Evolutionary conservation across 2,113 vertebrate genomes (phyloP).

Genomic region (Catharus minimus): DNA sequence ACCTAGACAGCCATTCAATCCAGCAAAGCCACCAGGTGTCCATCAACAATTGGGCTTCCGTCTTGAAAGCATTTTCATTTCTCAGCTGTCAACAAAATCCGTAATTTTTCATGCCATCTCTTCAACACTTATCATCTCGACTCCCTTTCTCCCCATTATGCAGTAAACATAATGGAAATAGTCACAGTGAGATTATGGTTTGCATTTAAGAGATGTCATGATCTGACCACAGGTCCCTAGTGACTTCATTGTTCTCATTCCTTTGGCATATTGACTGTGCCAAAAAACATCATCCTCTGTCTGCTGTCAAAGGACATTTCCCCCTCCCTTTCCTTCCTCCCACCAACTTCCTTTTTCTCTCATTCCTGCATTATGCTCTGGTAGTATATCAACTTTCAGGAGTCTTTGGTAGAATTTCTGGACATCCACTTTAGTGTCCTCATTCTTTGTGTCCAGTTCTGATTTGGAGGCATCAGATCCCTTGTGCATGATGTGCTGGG

Average conservation of each 20-base stretch:
- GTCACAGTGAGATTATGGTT: background rate
- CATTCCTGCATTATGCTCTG: background rate
- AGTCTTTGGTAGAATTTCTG: background rate
- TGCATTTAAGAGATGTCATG: background rate
- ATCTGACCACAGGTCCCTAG: background rate
- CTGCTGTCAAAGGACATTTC: background rate
- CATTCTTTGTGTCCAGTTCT: rapidly evolving
- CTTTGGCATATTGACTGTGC: background rate
- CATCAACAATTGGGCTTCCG: background rate
- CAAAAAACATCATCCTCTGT: background rate
- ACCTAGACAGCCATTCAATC: background rate
- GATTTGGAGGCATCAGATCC: background rate
- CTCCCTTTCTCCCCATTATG: background rate
- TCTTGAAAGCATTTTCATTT: background rate
- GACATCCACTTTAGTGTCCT: background rate
- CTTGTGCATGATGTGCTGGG: background rate
- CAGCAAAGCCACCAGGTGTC: background rate
- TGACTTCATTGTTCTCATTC: background rate
- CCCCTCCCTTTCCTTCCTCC: background rate
- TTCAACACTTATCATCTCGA: background rate
- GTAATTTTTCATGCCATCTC: background rate
- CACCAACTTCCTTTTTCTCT: background rate
- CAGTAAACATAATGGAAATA: background rate
- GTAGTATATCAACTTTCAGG: background rate
- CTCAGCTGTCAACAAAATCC: background rate